These are phyloP conservation scores for Petrophora chlorosata DNA, from an alignment of 2,888 invertebrate genomes.

Conservation along the genomic window DNA sequence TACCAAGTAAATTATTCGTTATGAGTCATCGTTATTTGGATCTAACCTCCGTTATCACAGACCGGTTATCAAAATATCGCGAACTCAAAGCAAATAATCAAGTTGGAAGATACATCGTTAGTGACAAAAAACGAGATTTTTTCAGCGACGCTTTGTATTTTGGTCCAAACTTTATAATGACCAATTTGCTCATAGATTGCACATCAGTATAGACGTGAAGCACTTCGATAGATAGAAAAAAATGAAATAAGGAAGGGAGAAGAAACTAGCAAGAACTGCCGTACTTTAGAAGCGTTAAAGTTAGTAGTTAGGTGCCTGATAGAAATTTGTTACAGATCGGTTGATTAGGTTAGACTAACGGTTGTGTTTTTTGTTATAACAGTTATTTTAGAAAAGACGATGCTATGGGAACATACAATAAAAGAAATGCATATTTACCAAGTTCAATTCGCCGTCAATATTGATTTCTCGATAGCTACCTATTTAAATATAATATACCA, in stretches of 20 bases:
- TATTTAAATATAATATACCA: background rate
- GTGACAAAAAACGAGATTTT: constrained; percentile 31
- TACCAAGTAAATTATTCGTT: constrained; percentile 1
- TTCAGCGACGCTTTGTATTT: constrained; percentile 58
- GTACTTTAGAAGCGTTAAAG: constrained; percentile 46
- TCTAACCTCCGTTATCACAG: background rate
- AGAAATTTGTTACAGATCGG: constrained; percentile 30
- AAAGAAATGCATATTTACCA: background rate
- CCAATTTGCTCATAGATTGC: constrained; percentile 76
- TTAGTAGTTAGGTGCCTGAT: constrained; percentile 47
- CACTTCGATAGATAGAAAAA: constrained; percentile 68
- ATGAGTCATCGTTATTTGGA: background rate
- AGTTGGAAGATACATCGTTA: constrained; percentile 25
- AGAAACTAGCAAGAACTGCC: constrained; percentile 74
- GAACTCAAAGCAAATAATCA: constrained; percentile 2
- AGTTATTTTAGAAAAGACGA: constrained; percentile 30
- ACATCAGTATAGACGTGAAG: constrained; percentile 66
- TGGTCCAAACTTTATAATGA: constrained; percentile 69
- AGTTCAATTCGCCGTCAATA: background rate
- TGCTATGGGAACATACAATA: constrained; percentile 14
- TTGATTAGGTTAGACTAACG: constrained; percentile 32
- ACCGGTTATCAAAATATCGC: background rate
- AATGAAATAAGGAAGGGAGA: constrained; percentile 35
- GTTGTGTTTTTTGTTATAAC: constrained; percentile 36
- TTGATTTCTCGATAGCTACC: background rate